These are phyloP conservation scores for Crocuta crocuta DNA, from an alignment of 2,113 vertebrate species.

Conservation along the genomic window DNA sequence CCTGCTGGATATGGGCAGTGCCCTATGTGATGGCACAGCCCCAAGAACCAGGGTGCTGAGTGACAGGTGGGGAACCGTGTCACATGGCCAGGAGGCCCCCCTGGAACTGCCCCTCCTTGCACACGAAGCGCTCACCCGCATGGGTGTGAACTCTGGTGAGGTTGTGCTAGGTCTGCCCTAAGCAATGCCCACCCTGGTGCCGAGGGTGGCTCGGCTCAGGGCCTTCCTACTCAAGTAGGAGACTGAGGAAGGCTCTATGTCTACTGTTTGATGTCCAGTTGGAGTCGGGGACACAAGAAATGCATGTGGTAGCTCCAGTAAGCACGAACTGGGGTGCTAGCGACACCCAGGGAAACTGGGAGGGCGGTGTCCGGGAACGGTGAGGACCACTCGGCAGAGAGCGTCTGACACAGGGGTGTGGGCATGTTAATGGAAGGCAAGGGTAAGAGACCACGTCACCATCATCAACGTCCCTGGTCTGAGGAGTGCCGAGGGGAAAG, in stretches of 20 bases:
- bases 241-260: neutral
- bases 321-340: neutral
- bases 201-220: rapidly evolving
- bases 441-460: neutral
- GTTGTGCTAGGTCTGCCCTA: rapidly evolving
- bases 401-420: rapidly evolving
- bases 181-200: rapidly evolving
- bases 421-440: no score
- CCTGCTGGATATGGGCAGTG: neutral
- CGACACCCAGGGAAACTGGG: neutral
- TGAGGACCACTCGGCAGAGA: neutral
- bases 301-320: rapidly evolving
- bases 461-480: neutral
- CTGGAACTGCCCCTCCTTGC: rapidly evolving
- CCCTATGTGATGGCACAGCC: no score
- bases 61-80: rapidly evolving
- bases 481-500: neutral
- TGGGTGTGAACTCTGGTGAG: rapidly evolving
- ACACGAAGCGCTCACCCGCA: neutral
- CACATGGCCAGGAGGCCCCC: no score
- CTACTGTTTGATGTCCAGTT: neutral
- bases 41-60: rapidly evolving
- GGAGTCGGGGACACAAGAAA: no score
- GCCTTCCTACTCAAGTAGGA: no score
- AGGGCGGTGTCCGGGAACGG: rapidly evolving